Conservation (phyloP, 2,888 invertebrate species). For the Acanthosepion lycidas region DNA sequence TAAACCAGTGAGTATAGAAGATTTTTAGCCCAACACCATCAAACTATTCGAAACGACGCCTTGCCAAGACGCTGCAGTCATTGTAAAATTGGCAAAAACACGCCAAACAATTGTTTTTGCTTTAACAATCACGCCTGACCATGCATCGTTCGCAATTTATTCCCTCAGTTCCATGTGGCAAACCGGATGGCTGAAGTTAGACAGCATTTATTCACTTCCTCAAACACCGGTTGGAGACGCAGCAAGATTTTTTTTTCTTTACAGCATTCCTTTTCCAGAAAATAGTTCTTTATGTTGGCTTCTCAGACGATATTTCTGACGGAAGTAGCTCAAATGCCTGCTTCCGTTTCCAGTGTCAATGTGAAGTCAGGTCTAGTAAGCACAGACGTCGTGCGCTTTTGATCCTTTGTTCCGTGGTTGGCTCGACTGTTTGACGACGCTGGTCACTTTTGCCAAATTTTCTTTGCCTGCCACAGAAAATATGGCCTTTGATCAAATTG, state of each 20-base stretch:
- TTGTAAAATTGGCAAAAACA: neutral
- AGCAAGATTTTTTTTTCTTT: neutral
- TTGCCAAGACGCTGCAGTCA: neutral
- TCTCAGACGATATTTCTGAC: neutral
- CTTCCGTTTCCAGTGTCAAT: neutral
- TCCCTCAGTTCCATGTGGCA: neutral
- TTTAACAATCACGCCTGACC: neutral
- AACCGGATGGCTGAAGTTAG: neutral
- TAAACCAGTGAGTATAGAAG: neutral
- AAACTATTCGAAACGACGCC: neutral
- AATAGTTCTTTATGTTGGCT: neutral
- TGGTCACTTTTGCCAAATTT: neutral
- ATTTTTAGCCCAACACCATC: neutral
- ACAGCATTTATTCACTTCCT: neutral
- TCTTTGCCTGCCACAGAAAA: neutral
- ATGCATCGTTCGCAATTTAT: neutral
- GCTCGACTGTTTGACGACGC: neutral
- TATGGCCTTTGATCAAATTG: conserved; percentile 16
- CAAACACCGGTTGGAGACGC: neutral
- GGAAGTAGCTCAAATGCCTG: neutral
- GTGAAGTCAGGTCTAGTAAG: neutral
- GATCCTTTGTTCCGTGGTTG: neutral
- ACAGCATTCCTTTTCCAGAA: neutral
- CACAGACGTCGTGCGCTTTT: neutral
- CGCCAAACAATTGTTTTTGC: neutral